phyloP scores from a whole-genome alignment of 1,140 invertebrate species.

The Brachionus rotundiformis region DNA sequence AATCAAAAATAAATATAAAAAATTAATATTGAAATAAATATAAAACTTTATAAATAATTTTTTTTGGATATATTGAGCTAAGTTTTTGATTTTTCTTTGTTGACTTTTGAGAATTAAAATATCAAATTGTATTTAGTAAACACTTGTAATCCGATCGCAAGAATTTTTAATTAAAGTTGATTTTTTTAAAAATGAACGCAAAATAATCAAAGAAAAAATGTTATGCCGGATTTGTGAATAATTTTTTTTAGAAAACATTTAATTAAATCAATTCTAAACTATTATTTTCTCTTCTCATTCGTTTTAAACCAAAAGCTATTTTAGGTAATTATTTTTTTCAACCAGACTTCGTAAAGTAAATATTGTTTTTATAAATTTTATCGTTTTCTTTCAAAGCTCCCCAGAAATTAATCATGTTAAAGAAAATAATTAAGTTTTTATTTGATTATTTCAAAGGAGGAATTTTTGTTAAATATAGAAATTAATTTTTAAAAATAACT shows the following conservation, averaged over 20 bases:
- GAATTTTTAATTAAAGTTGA: background rate
- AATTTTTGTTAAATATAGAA: background rate
- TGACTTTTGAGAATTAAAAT: background rate
- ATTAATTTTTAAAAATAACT: background rate
- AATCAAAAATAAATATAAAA: no score
- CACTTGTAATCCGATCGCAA: background rate
- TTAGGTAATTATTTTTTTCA: background rate
- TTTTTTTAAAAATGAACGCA: background rate
- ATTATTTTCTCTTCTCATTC: no score
- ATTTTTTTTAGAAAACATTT: background rate
- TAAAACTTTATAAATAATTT: no score
- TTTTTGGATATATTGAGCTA: no score
- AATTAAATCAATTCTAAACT: no score
- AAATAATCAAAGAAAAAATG: background rate
- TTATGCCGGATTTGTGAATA: background rate
- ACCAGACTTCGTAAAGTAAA: background rate
- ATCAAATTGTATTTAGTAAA: background rate
- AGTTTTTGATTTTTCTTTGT: background rate
- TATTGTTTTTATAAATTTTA: background rate
- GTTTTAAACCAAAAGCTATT: background rate
- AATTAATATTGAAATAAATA: no score
- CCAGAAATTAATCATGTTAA: background rate
- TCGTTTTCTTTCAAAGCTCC: background rate
- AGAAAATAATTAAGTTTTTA: background rate
- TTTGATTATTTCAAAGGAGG: background rate